Percentiles rank a stretch among this genome's conserved stretches.
These are phyloP conservation scores for Oenanthe oenanthe DNA, from an alignment of 2,113 vertebrate genomes.

Conservation along the genomic window DNA sequence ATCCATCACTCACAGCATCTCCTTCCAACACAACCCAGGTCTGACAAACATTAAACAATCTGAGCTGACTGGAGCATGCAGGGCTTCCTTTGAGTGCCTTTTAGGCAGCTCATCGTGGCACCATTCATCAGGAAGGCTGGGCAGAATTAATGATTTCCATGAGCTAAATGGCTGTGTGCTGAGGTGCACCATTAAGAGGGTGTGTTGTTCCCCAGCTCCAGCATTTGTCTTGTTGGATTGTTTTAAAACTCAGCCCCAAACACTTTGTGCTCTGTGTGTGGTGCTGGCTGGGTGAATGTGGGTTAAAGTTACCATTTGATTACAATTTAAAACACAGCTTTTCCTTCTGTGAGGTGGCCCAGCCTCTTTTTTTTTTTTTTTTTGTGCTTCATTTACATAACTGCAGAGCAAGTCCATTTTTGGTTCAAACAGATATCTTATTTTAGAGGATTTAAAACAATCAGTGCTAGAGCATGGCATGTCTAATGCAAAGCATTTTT, in stretches of 20 bases:
- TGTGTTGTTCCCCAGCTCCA: not conserved
- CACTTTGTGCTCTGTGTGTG: not conserved
- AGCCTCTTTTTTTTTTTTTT: not conserved
- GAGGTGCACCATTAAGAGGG: not conserved
- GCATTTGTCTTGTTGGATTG: not conserved
- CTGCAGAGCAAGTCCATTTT: not conserved
- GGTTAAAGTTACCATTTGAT: not conserved
- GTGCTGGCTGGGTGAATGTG: not conserved
- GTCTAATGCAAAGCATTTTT: not conserved
- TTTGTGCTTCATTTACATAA: not conserved
- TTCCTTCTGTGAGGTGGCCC: not conserved
- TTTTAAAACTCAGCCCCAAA: not conserved
- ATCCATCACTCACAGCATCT: constrained; percentile 26
- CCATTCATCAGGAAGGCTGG: constrained; percentile 21
- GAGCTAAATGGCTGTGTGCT: not conserved
- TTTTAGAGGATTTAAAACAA: not conserved
- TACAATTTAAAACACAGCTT: constrained; percentile 23
- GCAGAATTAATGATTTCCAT: constrained; percentile 57
- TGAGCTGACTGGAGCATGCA: not conserved
- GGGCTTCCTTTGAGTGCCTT: constrained; percentile 51
- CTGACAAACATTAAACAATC: constrained; percentile 64
- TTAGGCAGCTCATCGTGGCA: constrained; percentile 38
- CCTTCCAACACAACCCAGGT: constrained; percentile 52
- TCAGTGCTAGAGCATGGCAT: not conserved
- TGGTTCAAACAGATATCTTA: not conserved